These are phyloP conservation scores for Drosophila aldrichi DNA, from an alignment of 2,888 invertebrate species.

Conservation along the genomic window DNA sequence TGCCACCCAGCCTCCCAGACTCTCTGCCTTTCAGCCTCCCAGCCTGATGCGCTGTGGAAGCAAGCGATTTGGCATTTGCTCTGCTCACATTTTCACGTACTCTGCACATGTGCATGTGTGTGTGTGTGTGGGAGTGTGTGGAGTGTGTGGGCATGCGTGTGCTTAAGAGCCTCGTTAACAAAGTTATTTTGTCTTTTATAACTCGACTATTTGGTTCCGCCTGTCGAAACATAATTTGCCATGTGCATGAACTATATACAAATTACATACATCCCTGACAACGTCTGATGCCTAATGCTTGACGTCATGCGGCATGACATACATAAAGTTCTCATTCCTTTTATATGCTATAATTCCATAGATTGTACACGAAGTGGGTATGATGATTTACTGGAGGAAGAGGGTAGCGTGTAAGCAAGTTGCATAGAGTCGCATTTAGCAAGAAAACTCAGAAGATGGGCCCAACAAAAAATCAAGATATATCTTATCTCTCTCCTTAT, in stretches of 20 bases:
- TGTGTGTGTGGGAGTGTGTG: conserved; percentile 5
- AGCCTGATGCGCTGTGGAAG: conserved; percentile 15
- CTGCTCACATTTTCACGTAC: conserved; percentile 62
- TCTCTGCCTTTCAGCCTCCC: background rate
- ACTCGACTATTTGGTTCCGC: conserved; percentile 57
- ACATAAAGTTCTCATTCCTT: conserved; percentile 25
- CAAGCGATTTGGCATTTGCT: conserved; percentile 66
- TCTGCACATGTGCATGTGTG: conserved; percentile 13
- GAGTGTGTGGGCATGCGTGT: conserved; percentile 55
- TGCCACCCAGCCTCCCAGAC: background rate
- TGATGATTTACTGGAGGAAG: background rate
- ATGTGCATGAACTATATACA: conserved; percentile 59
- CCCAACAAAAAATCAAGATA: too few relatives aligned
- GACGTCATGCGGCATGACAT: conserved; percentile 68
- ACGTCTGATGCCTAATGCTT: conserved; percentile 47
- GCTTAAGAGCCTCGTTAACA: conserved; percentile 78
- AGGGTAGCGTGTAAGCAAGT: background rate
- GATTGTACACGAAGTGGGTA: background rate
- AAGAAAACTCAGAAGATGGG: too few relatives aligned
- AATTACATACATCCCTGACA: conserved; percentile 51
- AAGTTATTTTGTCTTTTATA: conserved; percentile 81
- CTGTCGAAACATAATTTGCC: conserved; percentile 75
- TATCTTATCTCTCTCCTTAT: too few relatives aligned
- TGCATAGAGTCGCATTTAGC: too few relatives aligned
- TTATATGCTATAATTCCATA: background rate